Conservation (phyloP, 2,113 vertebrate genomes). For the Pterocles burchelli region DNA sequence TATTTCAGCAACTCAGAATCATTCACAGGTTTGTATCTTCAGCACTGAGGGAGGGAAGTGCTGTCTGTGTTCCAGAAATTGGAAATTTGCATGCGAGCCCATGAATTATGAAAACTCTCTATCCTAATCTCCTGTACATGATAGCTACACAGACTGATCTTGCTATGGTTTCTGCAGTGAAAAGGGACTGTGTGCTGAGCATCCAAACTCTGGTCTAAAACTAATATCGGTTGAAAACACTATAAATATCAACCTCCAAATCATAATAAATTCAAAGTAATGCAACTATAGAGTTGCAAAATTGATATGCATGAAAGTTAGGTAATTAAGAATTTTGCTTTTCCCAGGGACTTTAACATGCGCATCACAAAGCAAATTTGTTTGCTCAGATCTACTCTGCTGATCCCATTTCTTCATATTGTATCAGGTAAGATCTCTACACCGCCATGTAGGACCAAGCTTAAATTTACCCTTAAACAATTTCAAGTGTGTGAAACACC, state of each 20-base stretch:
- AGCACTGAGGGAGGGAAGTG: background rate
- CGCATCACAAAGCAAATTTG: background rate
- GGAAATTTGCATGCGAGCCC: slow-evolving; percentile 15
- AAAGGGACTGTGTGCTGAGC: background rate
- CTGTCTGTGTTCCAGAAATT: slow-evolving; percentile 14
- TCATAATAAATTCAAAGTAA: background rate
- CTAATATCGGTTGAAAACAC: background rate
- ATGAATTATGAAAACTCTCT: slow-evolving; percentile 32
- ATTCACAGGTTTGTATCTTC: background rate
- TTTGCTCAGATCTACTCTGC: background rate
- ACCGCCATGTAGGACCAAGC: background rate
- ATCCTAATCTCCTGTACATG: slow-evolving; percentile 33
- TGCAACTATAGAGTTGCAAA: background rate
- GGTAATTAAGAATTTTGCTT: background rate
- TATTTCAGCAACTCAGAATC: slow-evolving; percentile 21
- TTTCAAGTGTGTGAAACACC: background rate
- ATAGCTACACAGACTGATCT: slow-evolving; percentile 27
- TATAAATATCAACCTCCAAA: slow-evolving; percentile 5
- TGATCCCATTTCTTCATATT: background rate
- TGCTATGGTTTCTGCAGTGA: background rate
- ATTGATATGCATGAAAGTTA: background rate
- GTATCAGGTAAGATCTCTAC: background rate
- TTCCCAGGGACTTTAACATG: background rate
- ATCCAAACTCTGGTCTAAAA: background rate
- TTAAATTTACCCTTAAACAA: background rate